phyloP scores from a whole-genome alignment of 2,888 invertebrate species.

The Drosophila parthenogenetica region DNA sequence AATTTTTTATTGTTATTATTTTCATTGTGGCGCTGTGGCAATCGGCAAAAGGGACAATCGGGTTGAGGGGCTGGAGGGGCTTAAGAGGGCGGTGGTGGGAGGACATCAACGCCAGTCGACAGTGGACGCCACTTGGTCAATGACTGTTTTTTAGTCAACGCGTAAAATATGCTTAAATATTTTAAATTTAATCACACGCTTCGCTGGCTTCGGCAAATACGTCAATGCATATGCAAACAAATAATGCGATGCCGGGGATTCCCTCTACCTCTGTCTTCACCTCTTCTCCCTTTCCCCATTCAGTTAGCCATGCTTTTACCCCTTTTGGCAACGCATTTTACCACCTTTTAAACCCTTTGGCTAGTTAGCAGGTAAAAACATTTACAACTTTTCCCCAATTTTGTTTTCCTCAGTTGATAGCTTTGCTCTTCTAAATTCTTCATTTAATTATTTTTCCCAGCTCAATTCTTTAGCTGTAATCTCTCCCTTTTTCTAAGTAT shows the following conservation, averaged over 20 bases:
- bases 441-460: too few species aligned
- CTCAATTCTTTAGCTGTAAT: too few species aligned
- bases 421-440: not conserved
- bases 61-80: not conserved
- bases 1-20: conserved; percentile 69
- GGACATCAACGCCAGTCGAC: not conserved
- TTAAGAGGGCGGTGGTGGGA: not conserved
- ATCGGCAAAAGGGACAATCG: not conserved
- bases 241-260: conserved; percentile 45
- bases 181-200: conserved; percentile 79
- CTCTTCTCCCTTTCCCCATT: not conserved
- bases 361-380: not conserved
- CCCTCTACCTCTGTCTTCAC: not conserved
- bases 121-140: conserved; percentile 63
- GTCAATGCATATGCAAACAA: conserved; percentile 80
- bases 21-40: conserved; percentile 51
- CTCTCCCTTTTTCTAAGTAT: too few species aligned
- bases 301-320: too few species aligned
- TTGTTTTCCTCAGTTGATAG: not conserved
- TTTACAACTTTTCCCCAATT: not conserved
- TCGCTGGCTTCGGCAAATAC: conserved; percentile 73
- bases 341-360: not conserved
- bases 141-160: conserved; percentile 70
- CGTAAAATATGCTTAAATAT: conserved; percentile 80
- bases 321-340: not conserved